Percentiles rank a stretch among this genome's conserved stretches.
Evolutionary conservation across 2,113 vertebrate species (phyloP).

Genomic region (Mobula hypostoma): DNA sequence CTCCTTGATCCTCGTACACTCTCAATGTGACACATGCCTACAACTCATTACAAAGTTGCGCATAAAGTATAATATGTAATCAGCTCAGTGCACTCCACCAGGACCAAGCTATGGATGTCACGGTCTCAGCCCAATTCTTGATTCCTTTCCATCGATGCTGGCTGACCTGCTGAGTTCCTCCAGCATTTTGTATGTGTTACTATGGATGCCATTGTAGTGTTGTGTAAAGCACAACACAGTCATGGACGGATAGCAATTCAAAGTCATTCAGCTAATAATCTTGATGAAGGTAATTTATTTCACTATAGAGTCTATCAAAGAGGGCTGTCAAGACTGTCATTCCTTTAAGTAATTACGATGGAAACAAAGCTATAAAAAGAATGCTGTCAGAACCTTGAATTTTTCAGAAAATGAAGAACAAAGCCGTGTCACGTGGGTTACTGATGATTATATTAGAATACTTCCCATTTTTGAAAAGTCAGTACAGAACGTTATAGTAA

Average conservation of each 20-base stretch:
- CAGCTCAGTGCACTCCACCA: neutral
- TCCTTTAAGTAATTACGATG: neutral
- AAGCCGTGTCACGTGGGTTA: neutral
- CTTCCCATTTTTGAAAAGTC: neutral
- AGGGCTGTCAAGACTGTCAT: neutral
- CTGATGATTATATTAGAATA: neutral
- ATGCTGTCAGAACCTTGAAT: neutral
- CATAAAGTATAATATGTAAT: neutral
- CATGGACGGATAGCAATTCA: neutral
- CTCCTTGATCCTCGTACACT: neutral
- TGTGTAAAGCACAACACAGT: neutral
- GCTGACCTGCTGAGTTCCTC: too few species aligned
- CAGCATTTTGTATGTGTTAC: too few species aligned
- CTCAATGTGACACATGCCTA: neutral
- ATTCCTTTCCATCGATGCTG: too few species aligned
- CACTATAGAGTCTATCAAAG: neutral
- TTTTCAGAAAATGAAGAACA: neutral
- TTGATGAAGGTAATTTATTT: neutral
- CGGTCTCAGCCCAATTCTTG: neutral
- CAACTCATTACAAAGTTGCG: neutral
- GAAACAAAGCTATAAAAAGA: neutral
- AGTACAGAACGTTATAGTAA: neutral
- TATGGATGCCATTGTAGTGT: neutral
- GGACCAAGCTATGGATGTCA: neutral
- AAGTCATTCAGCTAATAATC: neutral